Evolutionary conservation across 2,797 vertebrate species (phyloP).

Genomic region (Ispidina lecontei): DNA sequence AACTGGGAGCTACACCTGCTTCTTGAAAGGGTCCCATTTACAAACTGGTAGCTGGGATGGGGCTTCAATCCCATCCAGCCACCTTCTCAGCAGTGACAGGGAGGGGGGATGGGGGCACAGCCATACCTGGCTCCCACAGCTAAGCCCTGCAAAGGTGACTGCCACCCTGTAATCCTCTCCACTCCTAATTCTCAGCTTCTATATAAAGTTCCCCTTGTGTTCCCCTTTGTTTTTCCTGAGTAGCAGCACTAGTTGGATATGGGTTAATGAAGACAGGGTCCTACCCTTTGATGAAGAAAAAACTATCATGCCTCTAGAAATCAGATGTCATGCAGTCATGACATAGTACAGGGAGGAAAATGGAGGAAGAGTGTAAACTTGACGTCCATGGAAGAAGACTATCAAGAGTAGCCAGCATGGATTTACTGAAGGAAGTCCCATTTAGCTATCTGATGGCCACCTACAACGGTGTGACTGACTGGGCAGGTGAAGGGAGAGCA

Average conservation of each 20-base stretch:
- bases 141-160: neutral
- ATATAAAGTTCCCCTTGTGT: neutral
- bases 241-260: neutral
- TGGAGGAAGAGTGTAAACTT: neutral
- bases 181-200: neutral
- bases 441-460: too few relatives aligned
- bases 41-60: neutral
- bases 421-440: too few relatives aligned
- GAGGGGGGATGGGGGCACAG: neutral
- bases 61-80: neutral
- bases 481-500: too few relatives aligned
- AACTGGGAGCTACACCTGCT: neutral
- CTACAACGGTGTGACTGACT: too few relatives aligned
- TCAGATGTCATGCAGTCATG: neutral
- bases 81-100: neutral
- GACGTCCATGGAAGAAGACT: too few relatives aligned
- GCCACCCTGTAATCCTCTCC: neutral
- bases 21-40: neutral
- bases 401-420: too few relatives aligned
- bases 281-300: neutral
- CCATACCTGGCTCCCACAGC: neutral
- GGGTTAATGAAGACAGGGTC: neutral
- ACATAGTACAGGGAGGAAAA: neutral
- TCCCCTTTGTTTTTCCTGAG: too few relatives aligned
- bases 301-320: fast-evolving